Conservation (phyloP, 2,888 invertebrate genomes). For the Seira musarum region DNA sequence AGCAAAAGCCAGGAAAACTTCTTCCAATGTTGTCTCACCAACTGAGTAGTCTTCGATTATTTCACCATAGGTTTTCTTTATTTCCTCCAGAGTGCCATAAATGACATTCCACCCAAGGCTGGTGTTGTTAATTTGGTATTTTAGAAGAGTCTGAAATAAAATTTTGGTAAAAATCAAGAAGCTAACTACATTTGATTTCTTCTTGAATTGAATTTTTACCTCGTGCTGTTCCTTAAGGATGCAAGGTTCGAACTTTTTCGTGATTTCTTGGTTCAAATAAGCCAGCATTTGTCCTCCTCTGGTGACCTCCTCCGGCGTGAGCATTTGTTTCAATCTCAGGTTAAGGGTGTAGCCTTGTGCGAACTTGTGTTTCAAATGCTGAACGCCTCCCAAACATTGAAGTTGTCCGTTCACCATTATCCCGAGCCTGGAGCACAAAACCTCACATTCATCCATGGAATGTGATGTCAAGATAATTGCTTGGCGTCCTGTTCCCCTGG, state of each 20-base stretch:
- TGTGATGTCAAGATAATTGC: conserved; percentile 81
- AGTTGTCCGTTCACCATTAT: conserved; percentile 84
- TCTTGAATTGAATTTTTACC: conserved; percentile 63
- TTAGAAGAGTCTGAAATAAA: conserved; percentile 72
- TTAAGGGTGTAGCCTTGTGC: conserved; percentile 78
- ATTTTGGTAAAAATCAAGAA: conserved; percentile 7
- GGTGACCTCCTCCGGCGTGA: conserved; percentile 29
- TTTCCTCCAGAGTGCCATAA: conserved; percentile 29
- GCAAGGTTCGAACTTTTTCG: conserved; percentile 27
- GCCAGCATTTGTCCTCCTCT: conserved; percentile 30
- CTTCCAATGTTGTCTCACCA: conserved; percentile 72
- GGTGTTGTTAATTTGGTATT: conserved; percentile 72
- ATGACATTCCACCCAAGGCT: conserved; percentile 20
- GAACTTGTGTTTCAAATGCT: conserved; percentile 81
- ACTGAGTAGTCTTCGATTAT: conserved; percentile 30
- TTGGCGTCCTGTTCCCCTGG: conserved; percentile 71
- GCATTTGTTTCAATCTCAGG: conserved; percentile 59
- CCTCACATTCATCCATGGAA: conserved; percentile 92
- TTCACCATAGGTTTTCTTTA: background rate
- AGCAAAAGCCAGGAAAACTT: conserved; percentile 74
- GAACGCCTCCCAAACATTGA: conserved; percentile 82
- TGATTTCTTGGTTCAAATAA: background rate
- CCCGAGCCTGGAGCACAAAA: conserved; percentile 82
- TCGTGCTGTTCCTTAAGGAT: conserved; percentile 34
- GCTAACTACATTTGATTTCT: background rate